Evolutionary conservation across 2,888 invertebrate species (phyloP), one percentile per base, ranked within the genome.

Genomic region (Leptinotarsa haldemani): DNA sequence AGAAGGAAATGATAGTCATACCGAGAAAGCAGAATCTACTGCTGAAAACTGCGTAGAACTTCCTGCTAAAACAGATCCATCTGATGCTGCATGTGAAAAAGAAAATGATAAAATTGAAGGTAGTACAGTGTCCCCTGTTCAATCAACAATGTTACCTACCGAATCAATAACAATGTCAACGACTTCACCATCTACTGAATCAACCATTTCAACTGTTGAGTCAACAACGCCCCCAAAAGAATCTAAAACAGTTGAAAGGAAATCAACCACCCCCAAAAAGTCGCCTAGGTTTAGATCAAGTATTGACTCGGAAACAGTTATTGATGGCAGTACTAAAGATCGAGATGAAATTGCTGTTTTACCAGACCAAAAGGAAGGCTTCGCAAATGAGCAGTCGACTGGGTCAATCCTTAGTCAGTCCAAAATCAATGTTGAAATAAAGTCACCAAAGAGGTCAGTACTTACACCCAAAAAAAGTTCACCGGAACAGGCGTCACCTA

Each of bases 1-100:
- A 18, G 80, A 79, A 64, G 81, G 81, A 71, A 64, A 69, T 50
- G 74, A 52, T 53, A 68, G 66, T 58, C 52, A 52, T 9, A 47
- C 65, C 46, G 69, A 75, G 64, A 47, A 46, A 13, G 20, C 22
- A 65, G 46, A 3, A 30, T 20, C 64, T 16, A 66, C 66, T 12
- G 50, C 70, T 46, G 70, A 67, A 40, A 67, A 52, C 9, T 53
- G 4, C 22, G 22, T 22, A 56, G 56, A 15, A 56, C 40, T 30
- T 30, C 30, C 56, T n/a, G 48, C 40, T 18, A 56, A 52, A 52
- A 16, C 16, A 20, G 20, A 20, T 50, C 9, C 20, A 22, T 50
- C 50, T 48, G 2, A 56, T 15, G 1, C 1, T 1, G 15, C 4
- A 15, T 20, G 20, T 56, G 22, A 56, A 56, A 52, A n/a, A 66